Evolutionary conservation across 2,797 vertebrate genomes (phyloP), one percentile per base, ranked within the genome.

Genomic region (Neosilurus mollespiculum): DNA sequence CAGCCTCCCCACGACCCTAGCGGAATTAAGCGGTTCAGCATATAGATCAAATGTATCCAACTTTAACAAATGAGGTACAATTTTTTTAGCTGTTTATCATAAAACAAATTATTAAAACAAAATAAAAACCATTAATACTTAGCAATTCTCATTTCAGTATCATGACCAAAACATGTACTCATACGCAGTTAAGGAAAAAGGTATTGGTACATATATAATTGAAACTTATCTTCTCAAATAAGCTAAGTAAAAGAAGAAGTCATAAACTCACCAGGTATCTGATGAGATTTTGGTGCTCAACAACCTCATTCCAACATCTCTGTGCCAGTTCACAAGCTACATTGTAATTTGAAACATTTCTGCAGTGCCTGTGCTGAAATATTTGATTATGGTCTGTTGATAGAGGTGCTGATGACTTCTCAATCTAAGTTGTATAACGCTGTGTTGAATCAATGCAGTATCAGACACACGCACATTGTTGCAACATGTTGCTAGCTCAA

Each of bases 381-480:
- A 10, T 1, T 54, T 73, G 71, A 73, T 18, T 54, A 30, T 54
- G 24, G 14, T 26, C 51, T 73, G 24, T 10, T 53, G 70, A 72
- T 72, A n/a, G 70, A 72, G 49, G 14, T 53, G 22, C 69, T 72
- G 70, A 70, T 70, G 69, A 72, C 51, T 54, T 56, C 70, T 73
- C n/a, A 18, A 26, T 73, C 8, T 14, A 16, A 73, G 54, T 30
- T 30, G 51, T 73, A 56, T 73, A 73, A 73, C 26, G 51, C 51
- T 18, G 71, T 30, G 71, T 18, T 56, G 51, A 51, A 56, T 73
- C 71, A 73, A 73, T 30, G 24, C 18, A 8, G n/a, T 54, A 54
- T 73, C 51, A 53, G 18, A 43, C 66, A 69, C 34, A 20, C 18
- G 37, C 66, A 69, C 66, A 69, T 24, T 3, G 16, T 30, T 73